Evolutionary conservation across 2,113 vertebrate species (phyloP), one percentile per base, ranked within the genome.

Genomic region (Oxygymnocypris stewartii): DNA sequence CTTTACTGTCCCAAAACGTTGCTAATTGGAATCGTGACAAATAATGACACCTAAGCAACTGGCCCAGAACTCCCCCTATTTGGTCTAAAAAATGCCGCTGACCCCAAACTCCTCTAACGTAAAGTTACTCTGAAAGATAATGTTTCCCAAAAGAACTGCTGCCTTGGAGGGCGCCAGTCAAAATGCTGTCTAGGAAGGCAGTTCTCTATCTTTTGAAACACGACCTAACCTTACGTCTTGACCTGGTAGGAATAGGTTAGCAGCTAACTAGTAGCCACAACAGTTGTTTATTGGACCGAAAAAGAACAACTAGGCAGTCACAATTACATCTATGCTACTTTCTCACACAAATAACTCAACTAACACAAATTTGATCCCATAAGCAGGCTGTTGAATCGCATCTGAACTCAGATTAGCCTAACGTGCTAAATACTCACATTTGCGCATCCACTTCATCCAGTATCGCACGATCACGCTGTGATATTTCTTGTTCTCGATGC

Each of bases 401-500:
- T 14, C 73, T 65, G 37, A 16, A 63, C 28, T 77, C 86, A 84
- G 42, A 51, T 83, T 88, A 88, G 81, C 84, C 11, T 40, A 67
- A 82, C 85, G 3, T 59, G 76, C 63, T 90, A 75, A 57, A 57
- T 59, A 96, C 98, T 98, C 91, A 99, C 98, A 97, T 94, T 96
- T 96, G 77, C 93, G 96, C 88, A 99, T 85, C 93, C 96, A 97
- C 94, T 97, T 97, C 81, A 97, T 94, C 98, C 97, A 99, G 89
- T 96, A 94, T 42, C 95, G 95, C 89, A 98, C 98, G 90, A 99
- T 96, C 42, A 96, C 91, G 90, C 90, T 94, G 95, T 98, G 96
- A 90, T 97, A 96, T 87, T 97, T 97, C 95, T 98, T 98, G 95
- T 98, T 97, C 86, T 98, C 97, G 88, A 99, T 96, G 92, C 97